Percentiles rank a stretch among this genome's conserved stretches.
Conservation (phyloP, 2,888 invertebrate genomes). For the Conops quadrifasciatus region DNA sequence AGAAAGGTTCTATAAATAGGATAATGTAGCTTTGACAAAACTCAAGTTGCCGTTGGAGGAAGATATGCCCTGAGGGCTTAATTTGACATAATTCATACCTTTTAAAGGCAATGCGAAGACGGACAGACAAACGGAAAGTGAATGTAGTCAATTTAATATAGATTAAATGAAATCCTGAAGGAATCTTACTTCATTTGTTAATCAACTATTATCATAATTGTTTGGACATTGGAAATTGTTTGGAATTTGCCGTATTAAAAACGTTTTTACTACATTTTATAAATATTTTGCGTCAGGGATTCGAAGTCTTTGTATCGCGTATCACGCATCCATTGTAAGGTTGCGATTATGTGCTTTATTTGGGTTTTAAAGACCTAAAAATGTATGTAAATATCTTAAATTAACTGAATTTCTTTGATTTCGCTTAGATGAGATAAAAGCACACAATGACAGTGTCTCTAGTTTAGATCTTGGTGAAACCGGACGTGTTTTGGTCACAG, state of each 20-base stretch:
- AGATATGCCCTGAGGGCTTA: slow-evolving; percentile 12
- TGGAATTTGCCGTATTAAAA: no score
- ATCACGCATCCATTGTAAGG: not conserved
- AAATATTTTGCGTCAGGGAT: no score
- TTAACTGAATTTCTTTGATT: not conserved
- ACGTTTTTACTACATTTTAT: no score
- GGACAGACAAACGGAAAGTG: slow-evolving; percentile 23
- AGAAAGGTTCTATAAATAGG: slow-evolving; percentile 17
- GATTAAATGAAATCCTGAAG: slow-evolving; percentile 41
- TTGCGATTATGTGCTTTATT: not conserved
- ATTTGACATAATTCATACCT: slow-evolving; percentile 8
- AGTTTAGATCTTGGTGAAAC: slow-evolving; percentile 65
- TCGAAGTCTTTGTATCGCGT: no score
- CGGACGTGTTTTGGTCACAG: slow-evolving; percentile 67
- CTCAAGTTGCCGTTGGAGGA: not conserved
- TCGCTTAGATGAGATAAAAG: slow-evolving; percentile 63
- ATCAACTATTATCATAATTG: no score
- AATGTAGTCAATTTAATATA: not conserved
- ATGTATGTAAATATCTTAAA: not conserved
- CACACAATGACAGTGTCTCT: slow-evolving; percentile 63
- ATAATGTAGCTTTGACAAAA: slow-evolving; percentile 27
- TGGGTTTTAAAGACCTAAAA: not conserved
- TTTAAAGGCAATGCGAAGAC: slow-evolving; percentile 14
- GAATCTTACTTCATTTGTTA: slow-evolving; percentile 39
- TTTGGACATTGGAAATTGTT: no score